These are phyloP conservation scores for Antechinus stuartii DNA, from an alignment of 2,113 vertebrate species.

Conservation along the genomic window DNA sequence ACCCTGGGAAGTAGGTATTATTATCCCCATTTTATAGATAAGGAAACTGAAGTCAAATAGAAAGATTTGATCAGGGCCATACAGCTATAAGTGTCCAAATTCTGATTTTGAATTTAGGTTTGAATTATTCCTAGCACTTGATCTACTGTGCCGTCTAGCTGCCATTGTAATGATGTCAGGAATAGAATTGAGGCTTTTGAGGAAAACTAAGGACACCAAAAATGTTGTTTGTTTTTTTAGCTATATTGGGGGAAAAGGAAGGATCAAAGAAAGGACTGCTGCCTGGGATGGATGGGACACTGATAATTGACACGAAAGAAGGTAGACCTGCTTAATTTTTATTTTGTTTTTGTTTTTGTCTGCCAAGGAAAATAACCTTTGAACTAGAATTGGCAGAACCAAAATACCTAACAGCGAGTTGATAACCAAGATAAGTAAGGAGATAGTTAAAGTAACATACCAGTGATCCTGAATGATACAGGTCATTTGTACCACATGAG, in stretches of 20 bases:
- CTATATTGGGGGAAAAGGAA: not conserved
- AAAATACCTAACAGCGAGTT: not conserved
- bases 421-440: not conserved
- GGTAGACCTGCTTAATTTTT: not conserved
- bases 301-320: constrained; percentile 4
- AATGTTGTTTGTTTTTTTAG: constrained; percentile 7
- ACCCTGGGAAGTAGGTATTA: not conserved
- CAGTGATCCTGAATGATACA: not conserved
- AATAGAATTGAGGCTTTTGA: not conserved
- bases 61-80: not conserved
- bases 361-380: constrained; percentile 1
- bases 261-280: not conserved
- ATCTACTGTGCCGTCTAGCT: not conserved
- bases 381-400: not conserved
- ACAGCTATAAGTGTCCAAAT: not conserved
- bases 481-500: not conserved
- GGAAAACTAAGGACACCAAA: constrained; percentile 1
- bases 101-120: no score
- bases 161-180: not conserved
- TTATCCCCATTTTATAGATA: not conserved
- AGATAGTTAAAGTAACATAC: not conserved
- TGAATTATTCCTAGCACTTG: not conserved
- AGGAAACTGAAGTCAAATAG: not conserved
- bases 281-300: constrained; percentile 4
- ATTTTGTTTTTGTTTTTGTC: not conserved